Evolutionary conservation across 2,888 invertebrate genomes (phyloP), one percentile per base, ranked within the genome.

Genomic region (Netelia inedita): DNA sequence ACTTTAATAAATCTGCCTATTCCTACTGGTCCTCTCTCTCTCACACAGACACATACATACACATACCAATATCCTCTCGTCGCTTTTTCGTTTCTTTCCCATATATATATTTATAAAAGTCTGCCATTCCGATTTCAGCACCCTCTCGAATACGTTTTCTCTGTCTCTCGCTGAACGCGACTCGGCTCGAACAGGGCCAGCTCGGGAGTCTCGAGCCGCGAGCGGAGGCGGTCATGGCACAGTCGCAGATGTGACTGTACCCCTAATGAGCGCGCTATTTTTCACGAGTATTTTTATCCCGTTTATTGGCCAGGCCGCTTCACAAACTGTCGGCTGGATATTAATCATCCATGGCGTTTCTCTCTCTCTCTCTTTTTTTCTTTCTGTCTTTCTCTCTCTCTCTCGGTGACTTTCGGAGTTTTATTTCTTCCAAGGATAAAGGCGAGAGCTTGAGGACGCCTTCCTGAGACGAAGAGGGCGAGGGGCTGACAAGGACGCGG

Each of bases 241-340:
- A 92, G 92, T 93, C 93, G 90, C 93, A 93, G 93, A 93, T 93
- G 93, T 93, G 93, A 93, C 93, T 93, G 92, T 92, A 91, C 91
- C 93, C 93, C 92, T 93, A 93, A 93, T 93, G 93, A 93, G 93
- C 92, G 90, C 92, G 93, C 93, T 93, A 93, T 93, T 93, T 93
- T 93, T 93, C 93, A 93, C 93, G 92, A 93, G 93, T 91, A 93
- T 93, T 93, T 93, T 93, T 93, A 93, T 93, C 93, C 93, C 93
- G 93, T 93, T 93, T 93, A 93, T 93, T 93, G 93, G 93, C 93
- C 92, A 92, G 90, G 89, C 88, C 91, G 92, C 92, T 93, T 93
- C 93, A 93, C 93, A 91, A 92, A 92, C 93, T 93, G 93, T 93
- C 93, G 92, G 93, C 93, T 90, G 92, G 92, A 93, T 93, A 93